Conservation (phyloP, 2,113 vertebrate species). For the Gadus macrocephalus region DNA sequence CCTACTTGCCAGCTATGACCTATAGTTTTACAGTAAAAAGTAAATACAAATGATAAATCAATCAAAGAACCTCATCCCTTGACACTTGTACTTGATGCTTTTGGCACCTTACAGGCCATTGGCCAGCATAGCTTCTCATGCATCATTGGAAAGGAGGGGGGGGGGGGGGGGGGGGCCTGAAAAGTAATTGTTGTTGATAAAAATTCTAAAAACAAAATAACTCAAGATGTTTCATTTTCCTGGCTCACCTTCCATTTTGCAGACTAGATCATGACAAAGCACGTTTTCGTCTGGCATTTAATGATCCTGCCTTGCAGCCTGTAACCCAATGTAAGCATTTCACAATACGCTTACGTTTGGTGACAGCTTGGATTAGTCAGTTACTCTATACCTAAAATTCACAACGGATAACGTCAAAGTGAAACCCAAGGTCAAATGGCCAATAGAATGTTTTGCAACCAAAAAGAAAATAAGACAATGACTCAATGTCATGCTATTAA, state of each 20-base stretch:
- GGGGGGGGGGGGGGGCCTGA: no score
- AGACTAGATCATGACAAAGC: slow-evolving; percentile 47
- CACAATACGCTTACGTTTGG: background rate
- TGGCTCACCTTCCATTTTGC: slow-evolving; percentile 40
- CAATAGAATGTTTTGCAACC: background rate
- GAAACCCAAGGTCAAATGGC: background rate
- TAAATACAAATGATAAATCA: no score
- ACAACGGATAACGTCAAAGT: background rate
- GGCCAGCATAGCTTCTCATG: no score
- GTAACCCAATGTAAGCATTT: slow-evolving; percentile 30
- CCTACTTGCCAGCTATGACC: no score
- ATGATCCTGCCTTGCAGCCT: slow-evolving; percentile 22
- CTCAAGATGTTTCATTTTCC: slow-evolving; percentile 18
- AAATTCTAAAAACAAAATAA: no score
- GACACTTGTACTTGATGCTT: no score
- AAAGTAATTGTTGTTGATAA: no score
- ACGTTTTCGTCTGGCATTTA: slow-evolving; percentile 31
- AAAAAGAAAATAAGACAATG: background rate
- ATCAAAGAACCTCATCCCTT: no score
- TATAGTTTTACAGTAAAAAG: no score
- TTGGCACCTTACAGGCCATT: no score
- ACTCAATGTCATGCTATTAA: slow-evolving; percentile 12
- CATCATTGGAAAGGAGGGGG: no score
- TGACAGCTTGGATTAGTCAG: background rate
- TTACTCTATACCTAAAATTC: no score